phyloP scores from a whole-genome alignment of 1,140 invertebrate genomes.

The Pogonus chalceus region DNA sequence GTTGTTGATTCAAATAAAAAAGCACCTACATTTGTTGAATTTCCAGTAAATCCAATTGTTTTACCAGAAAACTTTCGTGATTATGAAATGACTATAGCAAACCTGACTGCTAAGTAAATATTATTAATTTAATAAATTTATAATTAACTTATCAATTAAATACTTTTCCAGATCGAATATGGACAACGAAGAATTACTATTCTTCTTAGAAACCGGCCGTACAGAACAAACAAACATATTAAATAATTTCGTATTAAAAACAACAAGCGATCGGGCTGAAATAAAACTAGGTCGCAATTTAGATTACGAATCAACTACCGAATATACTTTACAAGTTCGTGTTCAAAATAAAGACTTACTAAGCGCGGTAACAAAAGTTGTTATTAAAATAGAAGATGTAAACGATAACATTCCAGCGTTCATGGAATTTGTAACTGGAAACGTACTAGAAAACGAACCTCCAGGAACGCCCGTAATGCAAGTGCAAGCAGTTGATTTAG shows the following conservation, averaged over 20 bases:
- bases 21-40: constrained; percentile 60
- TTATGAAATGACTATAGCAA: constrained; percentile 55
- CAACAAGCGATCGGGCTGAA: constrained; percentile 54
- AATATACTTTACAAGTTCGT: constrained; percentile 72
- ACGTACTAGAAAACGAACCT: constrained; percentile 73
- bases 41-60: constrained; percentile 46
- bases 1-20: constrained; percentile 83
- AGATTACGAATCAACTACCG: constrained; percentile 73
- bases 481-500: constrained; percentile 74
- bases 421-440: constrained; percentile 62
- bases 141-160: constrained; percentile 8
- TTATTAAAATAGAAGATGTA: constrained; percentile 69
- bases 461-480: constrained; percentile 73
- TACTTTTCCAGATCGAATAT: constrained; percentile 57
- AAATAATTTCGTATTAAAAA: constrained; percentile 64
- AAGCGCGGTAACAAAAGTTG: constrained; percentile 63
- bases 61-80: constrained; percentile 64
- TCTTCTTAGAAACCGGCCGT: constrained; percentile 67
- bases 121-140: not conserved
- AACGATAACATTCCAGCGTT: constrained; percentile 84
- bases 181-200: constrained; percentile 57
- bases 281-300: constrained; percentile 61
- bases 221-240: constrained; percentile 76
- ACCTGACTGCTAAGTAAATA: constrained; percentile 55
- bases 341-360: constrained; percentile 73